These are phyloP conservation scores for Ceratothoa steindachneri DNA, from an alignment of 2,888 invertebrate species.

Conservation along the genomic window DNA sequence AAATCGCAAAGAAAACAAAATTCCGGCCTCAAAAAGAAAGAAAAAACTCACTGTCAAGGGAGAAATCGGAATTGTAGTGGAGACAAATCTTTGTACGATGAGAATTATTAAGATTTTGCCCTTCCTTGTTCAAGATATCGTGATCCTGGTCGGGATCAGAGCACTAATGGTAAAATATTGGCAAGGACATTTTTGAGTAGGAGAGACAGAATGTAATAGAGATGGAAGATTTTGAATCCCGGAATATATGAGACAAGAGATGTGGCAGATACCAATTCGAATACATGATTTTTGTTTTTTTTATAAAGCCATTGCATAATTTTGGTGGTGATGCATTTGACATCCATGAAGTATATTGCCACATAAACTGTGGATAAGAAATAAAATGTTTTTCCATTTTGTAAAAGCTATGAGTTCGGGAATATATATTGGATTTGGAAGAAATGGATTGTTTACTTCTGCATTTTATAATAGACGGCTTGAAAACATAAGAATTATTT, in stretches of 20 bases:
- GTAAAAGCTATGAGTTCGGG: too few species aligned
- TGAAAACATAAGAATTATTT: too few species aligned
- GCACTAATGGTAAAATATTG: conserved; percentile 12
- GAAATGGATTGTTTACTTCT: too few species aligned
- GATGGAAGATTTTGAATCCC: neutral
- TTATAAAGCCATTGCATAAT: neutral
- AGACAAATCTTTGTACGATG: neutral
- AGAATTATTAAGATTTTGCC: neutral
- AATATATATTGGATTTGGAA: too few species aligned
- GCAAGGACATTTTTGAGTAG: neutral
- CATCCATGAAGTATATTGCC: neutral
- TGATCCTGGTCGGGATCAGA: neutral
- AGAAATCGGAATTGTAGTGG: neutral
- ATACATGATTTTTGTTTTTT: neutral
- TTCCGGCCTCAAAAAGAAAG: neutral
- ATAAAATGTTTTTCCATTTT: neutral
- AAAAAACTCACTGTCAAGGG: neutral
- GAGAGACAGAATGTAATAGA: neutral
- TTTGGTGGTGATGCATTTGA: neutral
- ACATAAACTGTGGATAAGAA: neutral
- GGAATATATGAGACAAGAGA: neutral
- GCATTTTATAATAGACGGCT: too few species aligned
- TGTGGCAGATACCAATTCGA: neutral
- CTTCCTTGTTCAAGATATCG: neutral
- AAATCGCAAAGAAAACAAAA: neutral